Evolutionary conservation across 2,888 invertebrate genomes (phyloP), one percentile per base, ranked within the genome.

Genomic region (Ennomos fuscantarius): DNA sequence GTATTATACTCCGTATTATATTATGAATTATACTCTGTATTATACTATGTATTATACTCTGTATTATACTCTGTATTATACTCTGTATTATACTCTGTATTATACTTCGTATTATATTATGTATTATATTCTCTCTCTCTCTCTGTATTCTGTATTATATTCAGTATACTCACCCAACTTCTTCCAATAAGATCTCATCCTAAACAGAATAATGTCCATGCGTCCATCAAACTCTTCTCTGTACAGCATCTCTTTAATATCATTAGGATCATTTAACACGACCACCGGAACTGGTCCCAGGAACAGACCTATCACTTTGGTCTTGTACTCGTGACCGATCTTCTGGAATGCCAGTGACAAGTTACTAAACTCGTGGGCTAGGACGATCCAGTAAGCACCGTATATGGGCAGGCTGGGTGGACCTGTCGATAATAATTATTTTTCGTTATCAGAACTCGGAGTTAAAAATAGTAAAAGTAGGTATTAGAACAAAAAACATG

Each of bases 161-260:
- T 24, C 0, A n/a, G 39, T 33, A 31, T 13, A 71, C 79, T 82
- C 70, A 93, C 93, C 94, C n/a, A 93, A 73, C 65, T 81, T 84
- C 68, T 93, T 88, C 82, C 93, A 93, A 61, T 83, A 93, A 44
- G 94, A 93, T 52, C 95, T 84, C 45, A 93, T 79, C 36, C 92
- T 78, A 1, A 84, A 78, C 0, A 94, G 10, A 57, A 87, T 87
- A 2, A 92, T 76, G 40, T 92, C 89, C 55, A 93, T 79, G 34
- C 95, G 88, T 1, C 95, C 95, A 72, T 94, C 94, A 51, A 94
- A 95, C 45, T 93, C 94, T 11, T 92, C 92, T n/a, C 93, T 88
- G 34, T 84, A 82, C 0, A 95, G 79, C 43, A 94, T 82, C 72
- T 95, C 94, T 55, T 92, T 94, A 0, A 94, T 87, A 13, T 92